These are phyloP conservation scores for Acrocephalus kingi DNA, from an alignment of 2,113 vertebrate species.

Conservation along the genomic window DNA sequence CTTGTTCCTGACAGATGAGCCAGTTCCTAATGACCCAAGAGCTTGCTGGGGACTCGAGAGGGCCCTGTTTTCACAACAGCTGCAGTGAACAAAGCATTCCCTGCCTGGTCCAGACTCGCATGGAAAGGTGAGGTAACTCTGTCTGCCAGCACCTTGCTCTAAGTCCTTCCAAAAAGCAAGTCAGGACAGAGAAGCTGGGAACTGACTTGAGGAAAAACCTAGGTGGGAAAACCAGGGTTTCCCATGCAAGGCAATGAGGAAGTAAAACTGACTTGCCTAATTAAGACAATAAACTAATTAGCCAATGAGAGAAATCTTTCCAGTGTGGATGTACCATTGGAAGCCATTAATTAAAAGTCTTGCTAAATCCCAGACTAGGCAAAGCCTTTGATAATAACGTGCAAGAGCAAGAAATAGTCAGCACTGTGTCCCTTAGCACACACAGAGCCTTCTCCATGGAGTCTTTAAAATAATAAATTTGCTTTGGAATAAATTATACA, in stretches of 20 bases:
- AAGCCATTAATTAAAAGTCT: neutral
- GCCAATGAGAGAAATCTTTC: neutral
- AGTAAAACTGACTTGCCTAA: neutral
- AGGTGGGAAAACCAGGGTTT: neutral
- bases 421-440: neutral
- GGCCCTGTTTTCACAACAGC: neutral
- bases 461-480: slow-evolving; percentile 26
- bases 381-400: neutral
- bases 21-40: neutral
- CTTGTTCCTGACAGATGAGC: neutral
- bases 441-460: neutral
- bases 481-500: slow-evolving; percentile 13
- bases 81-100: neutral
- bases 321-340: neutral
- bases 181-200: neutral
- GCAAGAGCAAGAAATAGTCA: neutral
- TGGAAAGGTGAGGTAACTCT: neutral
- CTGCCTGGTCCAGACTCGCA: neutral
- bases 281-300: neutral
- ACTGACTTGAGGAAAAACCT: neutral
- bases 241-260: neutral
- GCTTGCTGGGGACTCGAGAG: neutral
- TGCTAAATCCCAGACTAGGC: neutral
- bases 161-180: neutral
- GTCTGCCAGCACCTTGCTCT: neutral